These are phyloP conservation scores for Aurelia coerulea DNA, from an alignment of 30 jellyfish, hydroid and myxozoan species.

Conservation along the genomic window DNA sequence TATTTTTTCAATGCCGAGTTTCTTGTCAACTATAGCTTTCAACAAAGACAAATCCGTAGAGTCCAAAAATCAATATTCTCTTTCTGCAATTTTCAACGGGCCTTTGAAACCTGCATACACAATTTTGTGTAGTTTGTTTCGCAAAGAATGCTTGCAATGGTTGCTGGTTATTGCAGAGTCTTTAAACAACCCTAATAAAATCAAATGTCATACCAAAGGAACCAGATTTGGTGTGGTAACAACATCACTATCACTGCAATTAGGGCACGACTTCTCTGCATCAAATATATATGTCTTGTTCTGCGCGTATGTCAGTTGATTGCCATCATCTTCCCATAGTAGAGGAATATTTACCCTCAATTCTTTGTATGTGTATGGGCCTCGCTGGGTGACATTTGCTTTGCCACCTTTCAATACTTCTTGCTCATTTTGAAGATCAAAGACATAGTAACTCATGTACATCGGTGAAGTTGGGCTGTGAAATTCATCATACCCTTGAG, in stretches of 20 bases:
- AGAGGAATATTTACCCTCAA: conserved; percentile 45
- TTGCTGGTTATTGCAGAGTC: too few relatives aligned
- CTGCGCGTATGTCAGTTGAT: conserved; percentile 75
- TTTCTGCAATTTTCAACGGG: too few relatives aligned
- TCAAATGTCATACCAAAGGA: conserved; percentile 56
- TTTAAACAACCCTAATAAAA: too few relatives aligned
- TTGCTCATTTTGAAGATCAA: conserved; percentile 72
- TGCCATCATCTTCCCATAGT: conserved; percentile 70
- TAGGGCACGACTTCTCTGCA: conserved; percentile 70
- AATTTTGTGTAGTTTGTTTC: too few relatives aligned
- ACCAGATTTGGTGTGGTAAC: conserved; percentile 82
- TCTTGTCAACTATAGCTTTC: too few relatives aligned
- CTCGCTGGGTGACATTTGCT: conserved; percentile 82
- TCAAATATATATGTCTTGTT: conserved; percentile 84
- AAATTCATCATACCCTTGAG: conserved; percentile 83
- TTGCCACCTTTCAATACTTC: conserved; percentile 51
- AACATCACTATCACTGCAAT: conserved; percentile 85
- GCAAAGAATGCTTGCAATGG: too few relatives aligned
- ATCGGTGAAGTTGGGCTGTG: conserved; percentile 90
- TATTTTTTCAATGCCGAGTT: too few relatives aligned
- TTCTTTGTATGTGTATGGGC: conserved; percentile 91
- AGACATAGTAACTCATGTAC: conserved; percentile 84
- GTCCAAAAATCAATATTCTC: too few relatives aligned
- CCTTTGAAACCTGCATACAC: too few relatives aligned
- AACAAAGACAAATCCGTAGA: too few relatives aligned